These are phyloP conservation scores for Petrocephalus zakoni DNA, from an alignment of 2,113 vertebrate genomes.

Conservation along the genomic window DNA sequence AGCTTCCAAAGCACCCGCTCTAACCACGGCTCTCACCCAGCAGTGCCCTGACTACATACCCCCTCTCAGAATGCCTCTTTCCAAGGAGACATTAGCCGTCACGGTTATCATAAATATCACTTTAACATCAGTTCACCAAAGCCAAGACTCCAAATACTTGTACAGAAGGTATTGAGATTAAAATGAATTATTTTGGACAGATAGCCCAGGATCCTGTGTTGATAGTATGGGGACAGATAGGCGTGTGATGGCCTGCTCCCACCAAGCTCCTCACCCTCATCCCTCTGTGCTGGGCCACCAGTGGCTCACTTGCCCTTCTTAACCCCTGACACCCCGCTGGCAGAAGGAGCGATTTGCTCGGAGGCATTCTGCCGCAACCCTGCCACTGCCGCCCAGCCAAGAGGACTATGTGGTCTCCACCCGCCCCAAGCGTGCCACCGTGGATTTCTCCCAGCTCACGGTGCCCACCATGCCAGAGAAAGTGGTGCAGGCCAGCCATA, in stretches of 20 bases:
- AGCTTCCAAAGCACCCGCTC: conserved; percentile 25
- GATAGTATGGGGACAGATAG: neutral
- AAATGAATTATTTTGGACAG: neutral
- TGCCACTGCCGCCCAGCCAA: conserved; percentile 56
- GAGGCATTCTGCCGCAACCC: conserved; percentile 74
- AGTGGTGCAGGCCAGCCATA: conserved; percentile 48
- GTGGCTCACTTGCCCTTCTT: conserved; percentile 55
- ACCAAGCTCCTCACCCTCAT: conserved; percentile 10
- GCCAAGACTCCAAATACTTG: neutral
- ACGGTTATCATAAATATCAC: neutral
- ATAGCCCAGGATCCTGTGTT: neutral
- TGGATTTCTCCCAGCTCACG: conserved; percentile 86
- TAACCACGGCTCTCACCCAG: neutral
- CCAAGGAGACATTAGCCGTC: too few relatives aligned
- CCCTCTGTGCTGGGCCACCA: neutral
- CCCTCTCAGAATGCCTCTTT: neutral
- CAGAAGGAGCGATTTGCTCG: conserved; percentile 74
- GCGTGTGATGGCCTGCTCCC: neutral
- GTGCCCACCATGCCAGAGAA: conserved; percentile 65
- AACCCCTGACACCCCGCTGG: conserved; percentile 51
- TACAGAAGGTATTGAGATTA: neutral
- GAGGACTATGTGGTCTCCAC: conserved; percentile 60
- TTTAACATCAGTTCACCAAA: neutral
- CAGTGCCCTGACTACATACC: neutral
- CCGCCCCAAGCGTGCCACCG: conserved; percentile 72